A percentile compares a stretch with the other conserved stretches of the same genome.
Evolutionary conservation across 1,140 invertebrate species (phyloP).

Genomic region (Drosophila repleta): DNA sequence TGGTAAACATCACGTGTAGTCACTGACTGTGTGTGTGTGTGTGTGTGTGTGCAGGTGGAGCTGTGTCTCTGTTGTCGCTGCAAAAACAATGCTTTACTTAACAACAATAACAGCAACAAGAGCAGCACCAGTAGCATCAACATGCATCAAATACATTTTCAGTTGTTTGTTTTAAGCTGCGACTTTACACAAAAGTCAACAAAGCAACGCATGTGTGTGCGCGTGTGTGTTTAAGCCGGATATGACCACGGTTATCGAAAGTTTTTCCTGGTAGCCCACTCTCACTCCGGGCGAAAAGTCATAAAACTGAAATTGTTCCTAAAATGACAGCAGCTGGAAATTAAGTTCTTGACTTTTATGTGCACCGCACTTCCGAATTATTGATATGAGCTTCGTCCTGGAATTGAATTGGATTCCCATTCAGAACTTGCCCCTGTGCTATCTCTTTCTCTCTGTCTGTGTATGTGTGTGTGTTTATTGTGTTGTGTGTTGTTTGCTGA

Average conservation of each 20-base stretch:
- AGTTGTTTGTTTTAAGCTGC: slow-evolving; percentile 80
- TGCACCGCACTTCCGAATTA: slow-evolving; percentile 71
- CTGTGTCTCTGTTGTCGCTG: slow-evolving; percentile 61
- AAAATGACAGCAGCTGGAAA: slow-evolving; percentile 77
- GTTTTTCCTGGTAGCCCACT: slow-evolving; percentile 60
- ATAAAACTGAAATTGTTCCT: slow-evolving; percentile 76
- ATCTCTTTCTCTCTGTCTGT: background rate
- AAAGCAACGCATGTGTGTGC: slow-evolving; percentile 37
- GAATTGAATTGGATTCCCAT: slow-evolving; percentile 37
- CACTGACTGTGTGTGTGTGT: slow-evolving; percentile 8
- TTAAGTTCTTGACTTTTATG: slow-evolving; percentile 82
- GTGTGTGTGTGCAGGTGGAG: slow-evolving; percentile 44
- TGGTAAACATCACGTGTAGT: slow-evolving; percentile 60
- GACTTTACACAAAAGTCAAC: slow-evolving; percentile 77
- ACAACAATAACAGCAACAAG: slow-evolving; percentile 53
- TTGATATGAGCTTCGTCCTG: slow-evolving; percentile 63
- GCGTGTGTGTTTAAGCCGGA: slow-evolving; percentile 53
- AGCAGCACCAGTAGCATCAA: slow-evolving; percentile 60
- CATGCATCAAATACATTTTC: slow-evolving; percentile 81
- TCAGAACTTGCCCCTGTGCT: background rate
- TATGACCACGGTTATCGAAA: slow-evolving; percentile 76
- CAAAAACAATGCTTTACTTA: slow-evolving; percentile 73
- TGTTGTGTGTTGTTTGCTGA: background rate
- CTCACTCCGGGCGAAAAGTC: slow-evolving; percentile 28
- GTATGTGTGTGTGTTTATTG: slow-evolving; percentile 10